A percentile compares a stretch with the other conserved stretches of the same genome.
phyloP scores from a whole-genome alignment of 2,797 vertebrate species.

The Gila robusta region DNA sequence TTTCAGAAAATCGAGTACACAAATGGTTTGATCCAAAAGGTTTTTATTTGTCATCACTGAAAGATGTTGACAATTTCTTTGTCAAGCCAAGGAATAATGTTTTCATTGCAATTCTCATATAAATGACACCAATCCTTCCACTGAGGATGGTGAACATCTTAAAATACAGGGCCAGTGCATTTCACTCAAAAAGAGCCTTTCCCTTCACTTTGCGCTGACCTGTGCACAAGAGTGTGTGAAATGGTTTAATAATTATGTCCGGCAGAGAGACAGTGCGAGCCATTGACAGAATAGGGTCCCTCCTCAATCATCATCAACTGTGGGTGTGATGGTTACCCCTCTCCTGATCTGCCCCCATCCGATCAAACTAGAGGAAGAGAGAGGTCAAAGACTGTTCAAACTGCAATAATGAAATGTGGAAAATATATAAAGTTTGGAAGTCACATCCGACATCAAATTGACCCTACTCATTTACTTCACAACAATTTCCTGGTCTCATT shows the following conservation, averaged over 20 bases:
- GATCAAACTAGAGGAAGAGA: conserved; percentile 86
- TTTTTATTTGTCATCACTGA: conserved; percentile 73
- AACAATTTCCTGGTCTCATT: neutral
- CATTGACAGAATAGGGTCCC: conserved; percentile 43
- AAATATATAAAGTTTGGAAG: neutral
- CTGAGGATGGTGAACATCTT: conserved; percentile 54
- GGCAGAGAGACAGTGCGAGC: conserved; percentile 35
- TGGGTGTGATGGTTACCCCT: conserved; percentile 98
- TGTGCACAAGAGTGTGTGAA: conserved; percentile 53
- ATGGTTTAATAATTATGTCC: conserved; percentile 61
- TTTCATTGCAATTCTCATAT: conserved; percentile 54
- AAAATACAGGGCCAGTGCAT: conserved; percentile 56
- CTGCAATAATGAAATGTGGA: neutral
- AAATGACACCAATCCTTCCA: conserved; percentile 64
- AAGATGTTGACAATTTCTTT: conserved; percentile 64
- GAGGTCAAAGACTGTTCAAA: neutral
- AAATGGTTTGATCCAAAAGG: conserved; percentile 69
- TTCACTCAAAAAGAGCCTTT: conserved; percentile 45
- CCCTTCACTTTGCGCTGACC: conserved; percentile 44
- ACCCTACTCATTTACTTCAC: neutral
- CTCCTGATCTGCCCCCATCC: conserved; percentile 99
- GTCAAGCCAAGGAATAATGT: conserved; percentile 52
- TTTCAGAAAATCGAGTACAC: neutral
- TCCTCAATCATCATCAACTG: conserved; percentile 94
- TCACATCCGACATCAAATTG: neutral